Conservation (phyloP, 2,888 invertebrate genomes). For the Zygothrica quintamaculata region DNA sequence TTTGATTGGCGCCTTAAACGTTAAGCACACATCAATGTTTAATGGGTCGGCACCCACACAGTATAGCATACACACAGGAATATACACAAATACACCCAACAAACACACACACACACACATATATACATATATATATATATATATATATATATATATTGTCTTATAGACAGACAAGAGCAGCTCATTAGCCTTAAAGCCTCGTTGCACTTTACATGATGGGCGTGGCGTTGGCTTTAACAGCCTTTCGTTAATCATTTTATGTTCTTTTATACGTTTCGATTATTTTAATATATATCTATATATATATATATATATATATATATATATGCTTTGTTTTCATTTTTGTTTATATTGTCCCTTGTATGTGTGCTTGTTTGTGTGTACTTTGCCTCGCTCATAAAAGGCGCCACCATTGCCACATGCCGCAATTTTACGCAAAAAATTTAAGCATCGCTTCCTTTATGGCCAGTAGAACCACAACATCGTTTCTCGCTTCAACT, state of each 20-base stretch:
- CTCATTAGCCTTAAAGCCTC: slow-evolving; percentile 23
- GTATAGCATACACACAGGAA: not conserved
- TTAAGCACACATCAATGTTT: slow-evolving; percentile 61
- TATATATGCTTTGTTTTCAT: no score
- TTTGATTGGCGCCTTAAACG: slow-evolving; percentile 69
- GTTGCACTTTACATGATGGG: not conserved
- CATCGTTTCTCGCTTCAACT: not conserved
- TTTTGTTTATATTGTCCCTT: slow-evolving; percentile 34
- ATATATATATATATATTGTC: slow-evolving; percentile 42
- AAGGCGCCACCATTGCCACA: slow-evolving; percentile 27
- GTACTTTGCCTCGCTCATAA: slow-evolving; percentile 40
- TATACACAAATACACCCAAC: not conserved
- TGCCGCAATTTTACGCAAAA: slow-evolving; percentile 25
- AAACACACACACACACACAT: slow-evolving; percentile 4
- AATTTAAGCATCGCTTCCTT: slow-evolving; percentile 67
- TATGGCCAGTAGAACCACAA: slow-evolving; percentile 40
- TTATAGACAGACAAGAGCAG: slow-evolving; percentile 9
- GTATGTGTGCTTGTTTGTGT: slow-evolving; percentile 34
- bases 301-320: no score
- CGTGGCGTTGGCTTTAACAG: slow-evolving; percentile 20
- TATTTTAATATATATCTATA: no score
- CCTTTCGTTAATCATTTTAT: slow-evolving; percentile 66
- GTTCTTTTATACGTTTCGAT: slow-evolving; percentile 38
- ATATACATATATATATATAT: slow-evolving; percentile 4
- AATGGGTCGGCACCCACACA: slow-evolving; percentile 55